phyloP scores from a whole-genome alignment of 1,140 invertebrate genomes.

The Danaus plexippus region DNA sequence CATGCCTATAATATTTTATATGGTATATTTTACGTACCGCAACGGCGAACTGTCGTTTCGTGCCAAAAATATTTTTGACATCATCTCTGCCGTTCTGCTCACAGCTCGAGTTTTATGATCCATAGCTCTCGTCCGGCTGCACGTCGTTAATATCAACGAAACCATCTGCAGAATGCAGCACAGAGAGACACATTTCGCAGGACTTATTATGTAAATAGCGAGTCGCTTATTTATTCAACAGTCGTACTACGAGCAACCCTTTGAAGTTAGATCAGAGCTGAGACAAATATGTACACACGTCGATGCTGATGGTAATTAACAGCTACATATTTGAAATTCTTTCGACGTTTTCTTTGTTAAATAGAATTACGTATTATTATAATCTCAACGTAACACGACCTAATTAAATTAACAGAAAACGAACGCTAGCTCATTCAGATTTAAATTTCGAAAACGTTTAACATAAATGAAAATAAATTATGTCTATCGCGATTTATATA shows the following conservation, averaged over 20 bases:
- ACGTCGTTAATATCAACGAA: slow-evolving; percentile 49
- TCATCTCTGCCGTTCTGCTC: slow-evolving; percentile 43
- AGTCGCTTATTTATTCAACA: too few species aligned
- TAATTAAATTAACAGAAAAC: too few species aligned
- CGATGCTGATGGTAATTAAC: too few species aligned
- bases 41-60: slow-evolving; percentile 39
- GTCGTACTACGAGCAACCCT: too few species aligned
- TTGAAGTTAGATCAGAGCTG: too few species aligned
- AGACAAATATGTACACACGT: too few species aligned
- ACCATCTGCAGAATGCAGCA: slow-evolving; percentile 44
- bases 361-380: too few species aligned
- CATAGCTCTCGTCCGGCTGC: slow-evolving; percentile 51
- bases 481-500: slow-evolving; percentile 15
- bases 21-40: slow-evolving; percentile 35
- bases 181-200: neutral
- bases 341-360: too few species aligned
- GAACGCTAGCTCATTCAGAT: too few species aligned
- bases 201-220: too few species aligned
- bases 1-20: neutral
- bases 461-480: slow-evolving; percentile 18
- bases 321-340: too few species aligned
- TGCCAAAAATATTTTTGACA: slow-evolving; percentile 63
- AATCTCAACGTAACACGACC: too few species aligned
- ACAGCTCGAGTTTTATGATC: slow-evolving; percentile 55
- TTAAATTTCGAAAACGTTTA: slow-evolving; percentile 7